These are phyloP conservation scores for Chelonia mydas DNA, from an alignment of 2,797 vertebrate species.

Conservation along the genomic window DNA sequence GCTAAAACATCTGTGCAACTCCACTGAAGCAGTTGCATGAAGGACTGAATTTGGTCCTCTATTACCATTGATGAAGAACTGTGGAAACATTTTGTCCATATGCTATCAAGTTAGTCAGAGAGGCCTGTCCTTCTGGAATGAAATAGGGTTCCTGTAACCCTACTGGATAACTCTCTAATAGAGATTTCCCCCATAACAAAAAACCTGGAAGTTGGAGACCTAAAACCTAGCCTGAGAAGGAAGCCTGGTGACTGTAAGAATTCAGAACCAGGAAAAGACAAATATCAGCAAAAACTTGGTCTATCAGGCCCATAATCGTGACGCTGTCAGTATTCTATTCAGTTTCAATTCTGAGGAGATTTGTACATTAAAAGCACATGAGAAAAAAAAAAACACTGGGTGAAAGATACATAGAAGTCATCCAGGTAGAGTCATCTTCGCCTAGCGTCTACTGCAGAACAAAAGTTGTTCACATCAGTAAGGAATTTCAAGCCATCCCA, in stretches of 20 bases:
- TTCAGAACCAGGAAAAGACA: neutral
- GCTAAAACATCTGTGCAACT: neutral
- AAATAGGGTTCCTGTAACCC: neutral
- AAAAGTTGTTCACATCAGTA: neutral
- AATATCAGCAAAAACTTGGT: too few species aligned
- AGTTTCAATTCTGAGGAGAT: neutral
- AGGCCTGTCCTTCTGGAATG: neutral
- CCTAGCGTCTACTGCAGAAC: neutral
- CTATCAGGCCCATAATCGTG: too few species aligned
- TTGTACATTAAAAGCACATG: neutral
- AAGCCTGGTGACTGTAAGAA: neutral
- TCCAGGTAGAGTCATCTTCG: neutral
- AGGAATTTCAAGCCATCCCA: neutral
- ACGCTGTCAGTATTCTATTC: neutral
- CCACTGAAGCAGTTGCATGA: too few species aligned
- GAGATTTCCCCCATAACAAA: neutral
- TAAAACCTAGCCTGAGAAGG: neutral
- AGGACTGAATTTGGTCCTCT: too few species aligned
- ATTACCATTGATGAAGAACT: neutral
- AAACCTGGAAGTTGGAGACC: neutral
- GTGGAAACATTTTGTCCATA: neutral
- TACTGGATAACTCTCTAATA: neutral
- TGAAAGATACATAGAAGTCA: neutral
- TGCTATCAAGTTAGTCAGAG: neutral
- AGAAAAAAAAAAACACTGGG: neutral